Evolutionary conservation across 1,140 invertebrate species (phyloP).

Genomic region (Colletes gigas): DNA sequence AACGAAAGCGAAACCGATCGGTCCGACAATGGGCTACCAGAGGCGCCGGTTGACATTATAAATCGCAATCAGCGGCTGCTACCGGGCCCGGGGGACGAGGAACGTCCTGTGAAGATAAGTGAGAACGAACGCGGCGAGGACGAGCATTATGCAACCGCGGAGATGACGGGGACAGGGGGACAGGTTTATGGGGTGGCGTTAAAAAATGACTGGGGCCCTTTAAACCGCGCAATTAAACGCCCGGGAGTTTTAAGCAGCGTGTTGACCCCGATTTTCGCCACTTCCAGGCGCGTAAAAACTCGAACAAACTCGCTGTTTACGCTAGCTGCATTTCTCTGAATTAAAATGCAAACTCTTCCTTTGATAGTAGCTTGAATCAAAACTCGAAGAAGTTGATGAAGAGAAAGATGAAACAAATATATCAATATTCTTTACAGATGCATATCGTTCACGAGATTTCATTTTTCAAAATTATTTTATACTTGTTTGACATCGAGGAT

Average conservation of each 20-base stretch:
- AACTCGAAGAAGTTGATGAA: too few species aligned
- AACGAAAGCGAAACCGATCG: conserved; percentile 53
- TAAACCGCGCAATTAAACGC: conserved; percentile 48
- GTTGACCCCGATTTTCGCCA: not conserved
- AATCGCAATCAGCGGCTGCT: conserved; percentile 72
- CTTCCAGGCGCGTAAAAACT: too few species aligned
- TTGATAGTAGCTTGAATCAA: too few species aligned
- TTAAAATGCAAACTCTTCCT: too few species aligned
- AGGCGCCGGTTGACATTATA: conserved; percentile 66
- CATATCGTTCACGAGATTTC: too few species aligned
- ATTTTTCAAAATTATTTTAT: too few species aligned
- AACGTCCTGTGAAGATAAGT: conserved; percentile 49
- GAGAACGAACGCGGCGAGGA: conserved; percentile 42
- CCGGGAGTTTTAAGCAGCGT: conserved; percentile 38
- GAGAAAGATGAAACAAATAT: too few species aligned
- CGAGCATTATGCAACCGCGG: conserved; percentile 34
- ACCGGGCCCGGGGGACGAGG: conserved; percentile 28
- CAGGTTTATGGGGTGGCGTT: conserved; percentile 48
- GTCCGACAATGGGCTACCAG: conserved; percentile 58
- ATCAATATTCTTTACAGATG: too few species aligned
- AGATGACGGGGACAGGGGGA: conserved; percentile 29
- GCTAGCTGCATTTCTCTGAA: too few species aligned
- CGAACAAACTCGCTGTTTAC: too few species aligned
- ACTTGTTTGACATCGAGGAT: too few species aligned
- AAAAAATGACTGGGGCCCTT: conserved; percentile 43